Evolutionary conservation across 2,113 vertebrate genomes (phyloP).

Genomic region (Takifugu bimaculatus): DNA sequence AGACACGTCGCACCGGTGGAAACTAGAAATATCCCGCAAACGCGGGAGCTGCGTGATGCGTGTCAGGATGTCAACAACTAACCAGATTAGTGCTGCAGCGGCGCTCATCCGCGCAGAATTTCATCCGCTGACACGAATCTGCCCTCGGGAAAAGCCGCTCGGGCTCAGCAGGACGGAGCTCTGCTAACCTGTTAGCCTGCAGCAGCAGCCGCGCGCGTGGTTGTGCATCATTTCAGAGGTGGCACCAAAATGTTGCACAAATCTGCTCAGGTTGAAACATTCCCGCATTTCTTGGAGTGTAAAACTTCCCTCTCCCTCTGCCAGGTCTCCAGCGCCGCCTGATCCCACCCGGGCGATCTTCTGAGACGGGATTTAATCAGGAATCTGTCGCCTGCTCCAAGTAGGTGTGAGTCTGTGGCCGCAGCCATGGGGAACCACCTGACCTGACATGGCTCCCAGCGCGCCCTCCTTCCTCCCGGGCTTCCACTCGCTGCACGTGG

Average conservation of each 20-base stretch:
- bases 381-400: constrained; percentile 41
- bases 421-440: constrained; percentile 85
- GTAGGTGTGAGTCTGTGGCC: constrained; percentile 50
- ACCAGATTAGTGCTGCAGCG: constrained; percentile 55
- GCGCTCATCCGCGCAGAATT: constrained; percentile 21
- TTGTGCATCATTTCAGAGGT: no score
- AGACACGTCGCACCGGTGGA: background rate
- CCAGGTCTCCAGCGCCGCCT: constrained; percentile 54
- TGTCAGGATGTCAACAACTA: constrained; percentile 62
- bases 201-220: no score
- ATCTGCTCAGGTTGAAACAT: no score
- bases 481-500: constrained; percentile 84
- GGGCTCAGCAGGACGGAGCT: constrained; percentile 56
- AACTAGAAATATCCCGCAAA: background rate
- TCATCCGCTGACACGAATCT: constrained; percentile 33
- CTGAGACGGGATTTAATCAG: constrained; percentile 41
- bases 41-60: constrained; percentile 44
- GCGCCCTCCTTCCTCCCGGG: constrained; percentile 77
- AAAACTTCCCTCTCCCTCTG: no score
- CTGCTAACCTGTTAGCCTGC: constrained; percentile 5
- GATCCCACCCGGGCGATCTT: constrained; percentile 16
- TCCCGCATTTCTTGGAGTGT: no score
- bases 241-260: no score
- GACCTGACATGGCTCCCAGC: constrained; percentile 82
- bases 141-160: constrained; percentile 31